These are phyloP conservation scores for Drosophila ohnishii DNA, from an alignment of 1,140 invertebrate species.

Conservation along the genomic window DNA sequence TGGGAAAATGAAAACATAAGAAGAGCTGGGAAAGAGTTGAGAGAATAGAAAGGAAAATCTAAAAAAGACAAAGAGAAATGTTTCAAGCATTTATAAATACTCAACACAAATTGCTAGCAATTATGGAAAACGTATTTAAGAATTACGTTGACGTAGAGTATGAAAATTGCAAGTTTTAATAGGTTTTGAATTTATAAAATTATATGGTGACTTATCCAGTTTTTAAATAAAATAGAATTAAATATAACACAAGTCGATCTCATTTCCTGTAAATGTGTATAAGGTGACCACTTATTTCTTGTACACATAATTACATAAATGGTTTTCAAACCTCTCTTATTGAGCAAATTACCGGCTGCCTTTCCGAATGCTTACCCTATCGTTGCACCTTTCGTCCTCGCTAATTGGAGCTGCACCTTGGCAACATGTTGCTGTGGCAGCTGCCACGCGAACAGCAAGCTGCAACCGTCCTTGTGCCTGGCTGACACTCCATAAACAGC, in stretches of 20 bases:
- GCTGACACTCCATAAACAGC: constrained; percentile 67
- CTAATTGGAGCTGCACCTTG: constrained; percentile 50
- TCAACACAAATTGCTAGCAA: neutral
- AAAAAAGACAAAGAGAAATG: constrained; percentile 5
- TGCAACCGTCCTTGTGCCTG: constrained; percentile 43
- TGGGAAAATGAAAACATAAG: constrained; percentile 35
- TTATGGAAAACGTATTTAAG: neutral
- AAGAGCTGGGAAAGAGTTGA: constrained; percentile 10
- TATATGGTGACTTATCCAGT: too few species aligned
- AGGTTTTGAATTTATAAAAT: neutral
- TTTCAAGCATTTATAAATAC: neutral
- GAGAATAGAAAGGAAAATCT: neutral
- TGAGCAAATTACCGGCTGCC: constrained; percentile 34
- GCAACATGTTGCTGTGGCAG: constrained; percentile 64
- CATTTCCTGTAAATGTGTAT: constrained; percentile 1
- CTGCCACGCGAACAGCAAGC: constrained; percentile 18
- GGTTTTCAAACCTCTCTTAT: constrained; percentile 32
- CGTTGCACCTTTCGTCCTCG: constrained; percentile 50
- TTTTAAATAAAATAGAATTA: neutral
- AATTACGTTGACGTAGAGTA: too few species aligned
- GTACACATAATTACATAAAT: constrained; percentile 39
- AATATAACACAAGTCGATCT: neutral
- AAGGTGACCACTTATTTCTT: neutral
- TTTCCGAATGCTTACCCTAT: constrained; percentile 18
- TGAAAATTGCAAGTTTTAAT: neutral